phyloP scores from a whole-genome alignment of 2,888 invertebrate genomes.

The Thera britannica region DNA sequence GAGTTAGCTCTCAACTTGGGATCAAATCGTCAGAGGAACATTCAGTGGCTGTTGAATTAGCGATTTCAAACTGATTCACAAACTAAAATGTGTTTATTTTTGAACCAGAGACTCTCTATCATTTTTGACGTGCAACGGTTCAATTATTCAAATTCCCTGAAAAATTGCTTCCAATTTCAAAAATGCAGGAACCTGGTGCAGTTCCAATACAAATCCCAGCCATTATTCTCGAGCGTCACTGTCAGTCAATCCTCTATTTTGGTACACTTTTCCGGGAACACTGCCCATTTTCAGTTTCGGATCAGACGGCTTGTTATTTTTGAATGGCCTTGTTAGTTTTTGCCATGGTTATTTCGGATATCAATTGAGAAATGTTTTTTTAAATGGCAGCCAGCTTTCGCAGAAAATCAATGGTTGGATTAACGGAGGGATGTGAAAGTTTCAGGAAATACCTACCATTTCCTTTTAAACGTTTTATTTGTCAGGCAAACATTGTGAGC shows the following conservation, averaged over 20 bases:
- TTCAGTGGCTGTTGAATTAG: constrained; percentile 7
- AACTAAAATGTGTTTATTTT: neutral
- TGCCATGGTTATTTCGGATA: neutral
- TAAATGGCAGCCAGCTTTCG: no score
- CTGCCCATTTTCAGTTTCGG: constrained; percentile 8
- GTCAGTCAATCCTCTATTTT: constrained; percentile 28
- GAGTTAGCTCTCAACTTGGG: constrained; percentile 43
- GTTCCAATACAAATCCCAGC: constrained; percentile 29
- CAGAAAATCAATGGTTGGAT: no score
- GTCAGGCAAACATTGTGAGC: neutral
- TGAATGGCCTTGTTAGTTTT: constrained; percentile 19
- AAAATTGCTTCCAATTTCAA: constrained; percentile 17
- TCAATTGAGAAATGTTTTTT: no score
- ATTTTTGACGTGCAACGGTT: neutral
- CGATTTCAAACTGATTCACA: constrained; percentile 1
- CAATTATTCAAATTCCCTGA: constrained; percentile 21
- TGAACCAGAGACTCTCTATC: neutral
- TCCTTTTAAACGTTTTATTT: neutral
- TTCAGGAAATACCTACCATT: no score
- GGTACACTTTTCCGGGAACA: constrained; percentile 27
- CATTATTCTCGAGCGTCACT: constrained; percentile 30
- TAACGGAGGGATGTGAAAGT: neutral
- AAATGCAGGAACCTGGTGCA: constrained; percentile 24
- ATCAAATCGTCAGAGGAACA: constrained; percentile 20
- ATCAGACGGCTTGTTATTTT: constrained; percentile 28